Conservation (phyloP, 1,140 invertebrate genomes). For the Macrocentrus cingulum region DNA sequence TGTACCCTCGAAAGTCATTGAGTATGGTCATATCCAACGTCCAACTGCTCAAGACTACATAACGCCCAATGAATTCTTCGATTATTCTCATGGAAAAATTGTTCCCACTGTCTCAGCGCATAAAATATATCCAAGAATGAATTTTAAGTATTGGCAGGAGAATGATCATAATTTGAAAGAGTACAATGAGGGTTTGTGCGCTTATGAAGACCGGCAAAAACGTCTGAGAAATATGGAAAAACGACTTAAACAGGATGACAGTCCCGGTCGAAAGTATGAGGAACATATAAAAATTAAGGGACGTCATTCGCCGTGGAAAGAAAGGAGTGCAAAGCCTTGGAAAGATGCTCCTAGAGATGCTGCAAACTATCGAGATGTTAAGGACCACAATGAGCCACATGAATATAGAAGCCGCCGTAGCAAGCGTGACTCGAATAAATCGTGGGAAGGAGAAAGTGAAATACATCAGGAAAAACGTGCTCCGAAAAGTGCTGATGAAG, state of each 20-base stretch:
- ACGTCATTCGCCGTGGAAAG: constrained; percentile 17
- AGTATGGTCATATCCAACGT: constrained; percentile 66
- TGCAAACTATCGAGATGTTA: neutral
- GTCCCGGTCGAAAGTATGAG: constrained; percentile 23
- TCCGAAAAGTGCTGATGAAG: constrained; percentile 30
- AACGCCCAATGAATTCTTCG: constrained; percentile 44
- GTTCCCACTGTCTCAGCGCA: constrained; percentile 46
- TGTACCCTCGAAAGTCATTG: constrained; percentile 64
- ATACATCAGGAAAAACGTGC: constrained; percentile 38
- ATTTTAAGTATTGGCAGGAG: constrained; percentile 54
- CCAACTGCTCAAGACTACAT: constrained; percentile 34
- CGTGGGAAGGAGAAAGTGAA: constrained; percentile 44
- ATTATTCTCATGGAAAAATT: constrained; percentile 50
- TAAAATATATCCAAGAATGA: constrained; percentile 35
- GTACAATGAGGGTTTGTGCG: constrained; percentile 39
- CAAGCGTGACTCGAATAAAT: constrained; percentile 32
- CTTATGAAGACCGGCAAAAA: constrained; percentile 23
- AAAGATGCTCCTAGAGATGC: neutral
- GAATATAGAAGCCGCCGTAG: constrained; percentile 35
- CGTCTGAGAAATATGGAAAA: constrained; percentile 26
- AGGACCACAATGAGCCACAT: constrained; percentile 47
- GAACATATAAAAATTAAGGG: constrained; percentile 22
- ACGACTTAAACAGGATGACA: constrained; percentile 27
- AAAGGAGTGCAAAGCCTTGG: constrained; percentile 25
- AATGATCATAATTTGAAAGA: constrained; percentile 51